Base-by-base conservation (phyloP, 1,140 invertebrate species). In the Brachionus rotundiformis region DNA sequence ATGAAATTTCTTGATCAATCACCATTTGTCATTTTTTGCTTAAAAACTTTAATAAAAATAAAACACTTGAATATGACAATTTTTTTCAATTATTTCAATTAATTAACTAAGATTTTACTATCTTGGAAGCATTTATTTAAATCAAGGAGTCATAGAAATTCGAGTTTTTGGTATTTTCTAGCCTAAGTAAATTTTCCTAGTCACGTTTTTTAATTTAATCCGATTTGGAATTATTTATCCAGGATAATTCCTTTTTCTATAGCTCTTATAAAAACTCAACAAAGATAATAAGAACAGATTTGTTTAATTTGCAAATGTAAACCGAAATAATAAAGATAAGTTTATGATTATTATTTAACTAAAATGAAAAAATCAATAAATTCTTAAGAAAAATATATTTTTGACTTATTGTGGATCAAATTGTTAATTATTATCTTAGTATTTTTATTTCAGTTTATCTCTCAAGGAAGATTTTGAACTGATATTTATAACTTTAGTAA, bases 321-420 rank as follows among this genome's bases (percentile, higher is more conserved):
- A 29, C 13, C 29, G 13, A 63, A 19, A 63, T 29, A 63, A 29
- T 3, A 63, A 29, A 63, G 61, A 63, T 63, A 63, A 63, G 29
- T 63, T 63, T 63, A 54, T 63, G 25, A 63, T 63, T 27, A 63
- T 63, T 63, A 63, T 33, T 63, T 63, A 63, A 63, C 2, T 33
- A 27, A 63, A 63, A 63, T 29, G 29, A 63, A 63, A 63, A 63
- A 63, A 63, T 63, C 61, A 33, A 63, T 63, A 63, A 63, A 63
- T 29, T 63, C 29, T 29, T 8, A 25, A 8, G n/a, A 63, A 63
- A 54, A n/a, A 54, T 54, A 29, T 33, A 27, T 54, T 13, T 63
- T 63, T 63, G 25, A 63, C 61, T 63, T 63, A 31, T 13, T 29
- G 11, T 29, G 29, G 27, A 63, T 29, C 6, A 63, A 29, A 63